These are phyloP conservation scores for Nymphalis io DNA, from an alignment of 1,140 invertebrate species.

Conservation along the genomic window DNA sequence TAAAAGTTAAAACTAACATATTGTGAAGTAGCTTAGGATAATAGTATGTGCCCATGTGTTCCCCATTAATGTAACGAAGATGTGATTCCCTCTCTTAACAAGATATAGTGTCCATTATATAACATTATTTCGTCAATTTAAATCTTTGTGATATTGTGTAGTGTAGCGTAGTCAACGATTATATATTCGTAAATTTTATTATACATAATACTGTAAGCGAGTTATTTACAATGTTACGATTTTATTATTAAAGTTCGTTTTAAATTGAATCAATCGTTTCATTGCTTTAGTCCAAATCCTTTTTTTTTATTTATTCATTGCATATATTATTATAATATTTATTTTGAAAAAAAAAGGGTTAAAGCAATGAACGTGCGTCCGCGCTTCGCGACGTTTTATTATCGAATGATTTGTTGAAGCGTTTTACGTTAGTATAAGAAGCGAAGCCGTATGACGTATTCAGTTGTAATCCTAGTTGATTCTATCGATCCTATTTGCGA, in stretches of 20 bases:
- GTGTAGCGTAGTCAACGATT: not conserved
- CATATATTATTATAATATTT: conserved; percentile 22
- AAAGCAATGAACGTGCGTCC: conserved; percentile 73
- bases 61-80: not conserved
- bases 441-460: conserved; percentile 53
- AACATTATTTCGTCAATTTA: conserved; percentile 9
- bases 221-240: conserved; percentile 36
- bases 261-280: conserved; percentile 60
- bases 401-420: conserved; percentile 32
- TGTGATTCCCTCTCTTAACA: not conserved
- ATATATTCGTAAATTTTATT: not conserved
- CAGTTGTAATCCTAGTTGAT: conserved; percentile 34
- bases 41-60: conserved; percentile 4
- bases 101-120: conserved; percentile 1
- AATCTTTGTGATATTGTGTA: conserved; percentile 18
- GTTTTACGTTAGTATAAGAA: conserved; percentile 42
- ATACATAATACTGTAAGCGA: conserved; percentile 2
- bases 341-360: conserved; percentile 55
- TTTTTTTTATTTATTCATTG: conserved; percentile 29
- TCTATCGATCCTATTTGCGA: conserved; percentile 41
- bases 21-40: not conserved
- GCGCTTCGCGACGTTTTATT: conserved; percentile 29
- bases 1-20: not conserved
- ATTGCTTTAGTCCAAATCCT: conserved; percentile 75
- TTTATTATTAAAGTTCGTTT: conserved; percentile 46